A percentile compares a stretch with the other conserved stretches of the same genome.
These are phyloP conservation scores for Meda fulgida DNA, from an alignment of 2,797 vertebrate genomes.

Conservation along the genomic window DNA sequence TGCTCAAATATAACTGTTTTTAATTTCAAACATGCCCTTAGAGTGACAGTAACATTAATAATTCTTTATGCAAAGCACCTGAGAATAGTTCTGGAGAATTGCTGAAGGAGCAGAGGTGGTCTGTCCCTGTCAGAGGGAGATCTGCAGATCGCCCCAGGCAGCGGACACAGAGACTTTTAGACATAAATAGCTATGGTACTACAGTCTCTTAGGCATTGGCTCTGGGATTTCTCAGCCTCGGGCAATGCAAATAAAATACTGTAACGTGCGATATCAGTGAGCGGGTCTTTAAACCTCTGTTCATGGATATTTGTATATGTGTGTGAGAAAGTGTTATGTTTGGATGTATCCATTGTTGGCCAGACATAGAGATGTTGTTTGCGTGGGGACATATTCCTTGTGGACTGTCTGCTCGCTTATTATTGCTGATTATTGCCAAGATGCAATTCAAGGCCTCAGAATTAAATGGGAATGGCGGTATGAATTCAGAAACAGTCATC, in stretches of 20 bases:
- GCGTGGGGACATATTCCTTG: constrained; percentile 45
- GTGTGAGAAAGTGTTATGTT: constrained; percentile 3
- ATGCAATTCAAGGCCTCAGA: constrained; percentile 28
- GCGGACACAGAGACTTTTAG: constrained; percentile 30
- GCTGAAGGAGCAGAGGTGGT: constrained; percentile 26
- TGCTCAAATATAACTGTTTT: background rate
- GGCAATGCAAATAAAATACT: constrained; percentile 47
- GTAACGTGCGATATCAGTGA: constrained; percentile 19
- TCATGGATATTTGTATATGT: constrained; percentile 19
- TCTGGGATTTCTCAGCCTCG: constrained; percentile 23
- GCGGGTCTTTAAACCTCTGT: constrained; percentile 16
- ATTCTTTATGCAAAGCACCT: constrained; percentile 17
- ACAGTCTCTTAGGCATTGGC: constrained; percentile 23
- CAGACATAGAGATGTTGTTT: constrained; percentile 38
- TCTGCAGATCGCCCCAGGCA: constrained; percentile 37
- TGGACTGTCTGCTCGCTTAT: constrained; percentile 19
- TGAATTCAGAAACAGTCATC: constrained; percentile 50
- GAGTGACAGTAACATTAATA: constrained; percentile 15
- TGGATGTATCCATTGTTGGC: constrained; percentile 29
- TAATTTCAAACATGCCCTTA: background rate
- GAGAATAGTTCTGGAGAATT: constrained; percentile 20
- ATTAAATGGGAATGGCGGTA: constrained; percentile 7
- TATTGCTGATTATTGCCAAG: constrained; percentile 44
- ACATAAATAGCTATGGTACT: constrained; percentile 40
- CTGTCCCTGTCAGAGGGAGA: constrained; percentile 21